Evolutionary conservation across 1,140 invertebrate genomes (phyloP), one percentile per base, ranked within the genome.

Genomic region (Magallana gigas): DNA sequence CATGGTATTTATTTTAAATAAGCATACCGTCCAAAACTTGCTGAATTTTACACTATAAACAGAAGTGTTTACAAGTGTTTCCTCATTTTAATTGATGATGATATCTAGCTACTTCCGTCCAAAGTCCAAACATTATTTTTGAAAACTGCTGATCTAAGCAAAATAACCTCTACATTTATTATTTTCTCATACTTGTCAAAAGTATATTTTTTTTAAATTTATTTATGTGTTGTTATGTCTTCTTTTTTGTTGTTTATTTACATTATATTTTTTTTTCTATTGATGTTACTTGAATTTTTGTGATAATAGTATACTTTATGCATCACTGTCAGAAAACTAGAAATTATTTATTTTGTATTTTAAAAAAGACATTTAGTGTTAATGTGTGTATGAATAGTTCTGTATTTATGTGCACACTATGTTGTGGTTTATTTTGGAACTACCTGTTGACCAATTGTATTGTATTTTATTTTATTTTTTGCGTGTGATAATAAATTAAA

Each of bases 161-260:
- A 16, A 76, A 29, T 29, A 9, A 29, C 23, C 18, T 76, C 11
- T 76, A 29, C 14, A 9, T 76, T 76, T 48, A 23, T 29, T 48
- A 48, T 48, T 48, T 48, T 48, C 36, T 48, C 36, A 48, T 1
- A 48, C 36, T 48, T 48, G 36, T 48, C 36, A 48, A 48, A 5
- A n/a, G 11, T 9, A 29, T 36, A 36, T 76, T 23, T 76, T 76
- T 76, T 76, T 76, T 29, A 76, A 29, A 36, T 76, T 76, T 48
- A 76, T 76, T 29, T 36, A 76, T 29, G 12, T 76, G 60, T 76
- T 76, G 11, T 76, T 76, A 76, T 29, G 68, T 76, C 68, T 76
- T 76, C 23, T 76, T 76, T 76, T 76, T 76, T 76, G 68, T 76
- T 76, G 68, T 29, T 64, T 16, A 64, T 64, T 64, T 29, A 76